Evolutionary conservation across 1,140 invertebrate genomes (phyloP), one percentile per base, ranked within the genome.

Genomic region (Drosophila tani): DNA sequence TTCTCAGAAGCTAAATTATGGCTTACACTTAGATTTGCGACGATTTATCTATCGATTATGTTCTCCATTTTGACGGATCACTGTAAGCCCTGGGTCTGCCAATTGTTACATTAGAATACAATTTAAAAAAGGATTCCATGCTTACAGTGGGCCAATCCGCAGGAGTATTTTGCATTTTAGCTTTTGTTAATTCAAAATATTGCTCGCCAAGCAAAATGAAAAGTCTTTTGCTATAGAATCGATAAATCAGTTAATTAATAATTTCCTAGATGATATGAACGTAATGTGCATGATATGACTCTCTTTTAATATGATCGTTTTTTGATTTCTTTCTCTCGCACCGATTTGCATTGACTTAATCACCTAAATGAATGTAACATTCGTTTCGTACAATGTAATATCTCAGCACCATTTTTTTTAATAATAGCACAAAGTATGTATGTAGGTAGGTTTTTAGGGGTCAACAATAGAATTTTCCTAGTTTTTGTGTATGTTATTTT

Each of bases 331-430:
- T 32, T 66, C 27, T 32, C 59, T 43, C 29, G 62, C 62, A 46
- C 38, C 53, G 56, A 53, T 43, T 78, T 56, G 51, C 45, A 32
- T 65, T 65, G 69, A 79, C 76, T 79, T 79, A 79, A 65, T 74
- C 55, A 64, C 60, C 76, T 80, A 80, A 74, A 79, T 80, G 77
- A 79, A 80, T 80, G 76, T 80, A 74, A 80, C 77, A 80, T 80
- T 80, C 77, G 77, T 79, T 79, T 79, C 76, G 76, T 79, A 79
- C 76, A 79, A 79, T 79, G 70, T 79, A 80, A 80, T 80, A 80
- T 80, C 78, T 80, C 78, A 80, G 78, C 78, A 80, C 76, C 78
- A 80, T 80, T 79, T 77, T 79, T 70, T 80, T 71, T 15, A 63
- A 77, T 79, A 79, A 79, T 79, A 79, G 76, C 76, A 79, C 76